phyloP scores from a whole-genome alignment of 2,888 invertebrate genomes.

The Coremacera marginata region DNA sequence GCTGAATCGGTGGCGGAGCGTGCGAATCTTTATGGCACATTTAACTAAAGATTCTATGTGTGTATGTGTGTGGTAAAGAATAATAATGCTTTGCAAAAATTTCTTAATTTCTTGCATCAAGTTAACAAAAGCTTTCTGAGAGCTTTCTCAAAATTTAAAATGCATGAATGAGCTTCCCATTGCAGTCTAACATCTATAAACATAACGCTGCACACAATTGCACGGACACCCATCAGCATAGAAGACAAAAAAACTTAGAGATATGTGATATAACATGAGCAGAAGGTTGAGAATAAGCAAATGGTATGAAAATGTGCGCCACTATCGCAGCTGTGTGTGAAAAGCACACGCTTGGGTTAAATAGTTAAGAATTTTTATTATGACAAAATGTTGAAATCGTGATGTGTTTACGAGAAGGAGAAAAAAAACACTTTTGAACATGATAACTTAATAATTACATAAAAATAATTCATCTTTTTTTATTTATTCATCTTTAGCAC shows the following conservation, averaged over 20 bases:
- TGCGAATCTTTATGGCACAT: background rate
- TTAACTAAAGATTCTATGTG: background rate
- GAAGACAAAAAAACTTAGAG: background rate
- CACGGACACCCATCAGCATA: background rate
- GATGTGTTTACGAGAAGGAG: no score
- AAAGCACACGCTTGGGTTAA: no score
- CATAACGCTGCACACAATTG: background rate
- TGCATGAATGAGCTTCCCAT: conserved; percentile 6
- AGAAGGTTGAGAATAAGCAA: no score
- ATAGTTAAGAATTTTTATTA: no score
- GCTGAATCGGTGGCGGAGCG: background rate
- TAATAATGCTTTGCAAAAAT: background rate
- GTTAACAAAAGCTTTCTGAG: background rate
- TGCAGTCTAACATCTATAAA: background rate
- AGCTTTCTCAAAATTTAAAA: conserved; percentile 9
- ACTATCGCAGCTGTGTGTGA: no score
- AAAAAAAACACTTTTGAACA: no score
- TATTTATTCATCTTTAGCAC: no score
- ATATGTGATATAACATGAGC: no score
- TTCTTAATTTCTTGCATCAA: background rate
- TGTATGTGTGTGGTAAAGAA: background rate
- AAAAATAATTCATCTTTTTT: no score
- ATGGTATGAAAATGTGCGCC: no score
- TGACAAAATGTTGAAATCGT: no score
- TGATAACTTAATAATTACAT: no score